Conservation (phyloP, 2,797 vertebrate species). For the Danio jaintianensis region DNA sequence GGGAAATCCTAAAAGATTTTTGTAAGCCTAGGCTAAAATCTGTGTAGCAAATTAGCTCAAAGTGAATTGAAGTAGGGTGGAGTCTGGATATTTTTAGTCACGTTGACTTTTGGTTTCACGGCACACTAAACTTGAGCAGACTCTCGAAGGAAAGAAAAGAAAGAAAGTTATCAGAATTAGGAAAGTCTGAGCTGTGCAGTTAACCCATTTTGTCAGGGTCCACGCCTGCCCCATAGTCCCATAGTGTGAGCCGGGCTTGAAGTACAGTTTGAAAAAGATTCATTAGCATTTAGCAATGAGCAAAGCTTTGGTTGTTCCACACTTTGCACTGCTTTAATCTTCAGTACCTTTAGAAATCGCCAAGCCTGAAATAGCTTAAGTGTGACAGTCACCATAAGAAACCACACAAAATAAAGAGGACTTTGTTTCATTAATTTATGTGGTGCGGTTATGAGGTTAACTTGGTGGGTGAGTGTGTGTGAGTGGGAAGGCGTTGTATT, state of each 20-base stretch:
- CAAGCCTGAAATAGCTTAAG: constrained; percentile 31
- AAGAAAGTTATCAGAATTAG: too few species aligned
- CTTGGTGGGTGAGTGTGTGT: constrained; percentile 26
- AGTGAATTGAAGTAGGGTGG: too few species aligned
- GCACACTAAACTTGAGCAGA: too few species aligned
- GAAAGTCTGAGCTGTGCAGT: too few species aligned
- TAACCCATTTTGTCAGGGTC: too few species aligned
- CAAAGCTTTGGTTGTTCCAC: neutral
- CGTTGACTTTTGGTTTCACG: too few species aligned
- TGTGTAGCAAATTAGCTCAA: too few species aligned
- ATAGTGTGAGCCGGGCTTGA: neutral
- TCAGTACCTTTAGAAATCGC: constrained; percentile 20
- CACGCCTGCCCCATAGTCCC: too few species aligned
- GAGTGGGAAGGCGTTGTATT: constrained; percentile 20
- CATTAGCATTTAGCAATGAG: constrained; percentile 21
- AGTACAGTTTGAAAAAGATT: constrained; percentile 36
- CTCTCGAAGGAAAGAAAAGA: too few species aligned
- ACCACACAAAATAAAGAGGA: constrained; percentile 25
- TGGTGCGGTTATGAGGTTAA: constrained; percentile 25
- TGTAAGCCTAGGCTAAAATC: too few species aligned
- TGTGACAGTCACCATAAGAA: constrained; percentile 20
- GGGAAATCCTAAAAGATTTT: too few species aligned
- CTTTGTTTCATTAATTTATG: constrained; percentile 31
- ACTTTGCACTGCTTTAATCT: constrained; percentile 10
- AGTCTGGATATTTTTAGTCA: too few species aligned